Conservation (phyloP, 2,888 invertebrate genomes). For the Tetheella fluctuosa region DNA sequence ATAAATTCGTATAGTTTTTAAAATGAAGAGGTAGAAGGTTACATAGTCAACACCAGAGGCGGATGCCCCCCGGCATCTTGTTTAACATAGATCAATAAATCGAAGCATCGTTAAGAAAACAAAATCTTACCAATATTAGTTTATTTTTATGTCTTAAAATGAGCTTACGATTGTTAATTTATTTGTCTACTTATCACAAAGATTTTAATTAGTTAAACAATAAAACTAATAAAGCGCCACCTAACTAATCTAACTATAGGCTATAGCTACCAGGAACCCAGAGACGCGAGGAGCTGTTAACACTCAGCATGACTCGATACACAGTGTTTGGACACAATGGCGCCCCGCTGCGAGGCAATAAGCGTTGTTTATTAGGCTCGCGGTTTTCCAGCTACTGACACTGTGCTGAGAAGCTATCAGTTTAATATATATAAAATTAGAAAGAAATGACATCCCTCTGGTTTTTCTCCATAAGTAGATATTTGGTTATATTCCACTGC, state of each 20-base stretch:
- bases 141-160: too few species aligned
- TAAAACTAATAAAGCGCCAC: not conserved
- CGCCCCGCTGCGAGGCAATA: constrained; percentile 34
- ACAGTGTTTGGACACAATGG: constrained; percentile 31
- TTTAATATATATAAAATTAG: not conserved
- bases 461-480: not conserved
- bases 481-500: too few species aligned
- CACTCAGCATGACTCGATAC: constrained; percentile 25
- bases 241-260: not conserved
- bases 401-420: constrained; percentile 22
- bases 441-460: not conserved
- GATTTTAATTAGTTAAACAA: constrained; percentile 3
- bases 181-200: too few species aligned
- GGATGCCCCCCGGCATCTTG: too few species aligned
- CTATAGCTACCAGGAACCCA: not conserved
- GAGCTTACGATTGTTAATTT: too few species aligned
- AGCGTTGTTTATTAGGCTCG: constrained; percentile 26
- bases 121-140: too few species aligned
- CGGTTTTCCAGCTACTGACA: constrained; percentile 30
- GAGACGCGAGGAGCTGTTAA: not conserved
- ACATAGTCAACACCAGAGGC: too few species aligned
- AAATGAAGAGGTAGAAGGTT: too few species aligned
- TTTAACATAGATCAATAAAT: too few species aligned
- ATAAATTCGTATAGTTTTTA: too few species aligned
- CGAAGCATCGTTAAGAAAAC: too few species aligned